A percentile compares a stretch with the other conserved stretches of the same genome.
These are phyloP conservation scores for Eurosta solidaginis DNA, from an alignment of 1,140 invertebrate genomes.

Conservation along the genomic window DNA sequence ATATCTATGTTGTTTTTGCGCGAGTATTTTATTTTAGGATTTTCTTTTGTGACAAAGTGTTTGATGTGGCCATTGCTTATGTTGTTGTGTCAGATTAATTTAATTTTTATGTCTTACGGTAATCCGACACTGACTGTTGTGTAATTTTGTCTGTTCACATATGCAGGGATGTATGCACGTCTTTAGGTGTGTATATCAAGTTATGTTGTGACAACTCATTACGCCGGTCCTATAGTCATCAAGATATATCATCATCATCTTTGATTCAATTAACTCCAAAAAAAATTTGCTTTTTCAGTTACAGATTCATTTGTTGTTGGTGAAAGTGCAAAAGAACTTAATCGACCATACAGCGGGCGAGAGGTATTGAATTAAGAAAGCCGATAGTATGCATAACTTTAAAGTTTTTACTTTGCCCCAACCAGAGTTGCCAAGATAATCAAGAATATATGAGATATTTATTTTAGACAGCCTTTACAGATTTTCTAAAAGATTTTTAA, in stretches of 20 bases:
- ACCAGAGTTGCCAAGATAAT: no score
- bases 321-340: background rate
- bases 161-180: background rate
- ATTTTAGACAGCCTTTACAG: no score
- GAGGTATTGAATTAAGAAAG: no score
- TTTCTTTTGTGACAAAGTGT: constrained; percentile 24
- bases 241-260: background rate
- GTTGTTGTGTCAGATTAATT: constrained; percentile 1
- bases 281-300: no score
- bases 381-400: no score
- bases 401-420: no score
- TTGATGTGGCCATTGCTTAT: background rate
- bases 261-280: background rate
- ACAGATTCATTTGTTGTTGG: background rate
- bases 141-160: background rate
- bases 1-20: background rate
- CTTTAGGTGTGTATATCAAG: background rate
- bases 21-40: constrained; percentile 1
- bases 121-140: constrained; percentile 7
- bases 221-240: background rate
- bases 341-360: no score
- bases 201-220: constrained; percentile 24
- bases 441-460: no score
- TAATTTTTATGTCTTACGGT: constrained; percentile 20
- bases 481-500: no score